Conservation (phyloP, 1,140 invertebrate species). For the Cyphomyrmex costatus region DNA sequence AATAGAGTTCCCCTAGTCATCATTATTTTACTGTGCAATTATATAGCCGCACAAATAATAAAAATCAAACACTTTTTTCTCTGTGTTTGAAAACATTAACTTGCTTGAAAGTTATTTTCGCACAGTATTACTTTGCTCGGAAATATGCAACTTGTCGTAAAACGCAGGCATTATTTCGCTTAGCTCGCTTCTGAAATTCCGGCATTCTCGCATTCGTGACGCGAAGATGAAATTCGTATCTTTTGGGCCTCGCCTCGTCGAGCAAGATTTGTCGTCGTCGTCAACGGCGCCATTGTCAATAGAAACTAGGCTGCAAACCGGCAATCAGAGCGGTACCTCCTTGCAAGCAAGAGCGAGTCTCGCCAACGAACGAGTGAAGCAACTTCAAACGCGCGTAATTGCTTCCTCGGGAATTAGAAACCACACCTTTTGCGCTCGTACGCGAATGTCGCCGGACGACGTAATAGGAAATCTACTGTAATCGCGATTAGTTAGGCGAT, state of each 20-base stretch:
- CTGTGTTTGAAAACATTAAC: neutral
- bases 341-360: constrained; percentile 42
- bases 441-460: constrained; percentile 9
- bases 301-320: constrained; percentile 69
- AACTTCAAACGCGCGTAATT: constrained; percentile 59
- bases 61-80: too few relatives aligned
- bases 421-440: constrained; percentile 49
- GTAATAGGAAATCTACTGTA: constrained; percentile 45
- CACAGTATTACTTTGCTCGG: neutral
- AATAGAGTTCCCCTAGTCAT: too few relatives aligned
- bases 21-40: too few relatives aligned
- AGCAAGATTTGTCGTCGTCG: constrained; percentile 45
- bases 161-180: neutral
- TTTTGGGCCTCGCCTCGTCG: neutral
- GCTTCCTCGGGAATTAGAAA: constrained; percentile 63
- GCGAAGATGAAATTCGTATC: constrained; percentile 23
- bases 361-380: constrained; percentile 29
- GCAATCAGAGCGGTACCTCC: constrained; percentile 74
- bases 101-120: neutral
- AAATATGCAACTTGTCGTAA: neutral
- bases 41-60: too few relatives aligned
- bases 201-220: neutral
- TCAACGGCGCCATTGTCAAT: constrained; percentile 71
- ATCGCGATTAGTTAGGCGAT: constrained; percentile 23
- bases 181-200: constrained; percentile 11